Evolutionary conservation across 2,888 invertebrate genomes (phyloP), one percentile per base, ranked within the genome.

Genomic region (Steromphala cineraria): DNA sequence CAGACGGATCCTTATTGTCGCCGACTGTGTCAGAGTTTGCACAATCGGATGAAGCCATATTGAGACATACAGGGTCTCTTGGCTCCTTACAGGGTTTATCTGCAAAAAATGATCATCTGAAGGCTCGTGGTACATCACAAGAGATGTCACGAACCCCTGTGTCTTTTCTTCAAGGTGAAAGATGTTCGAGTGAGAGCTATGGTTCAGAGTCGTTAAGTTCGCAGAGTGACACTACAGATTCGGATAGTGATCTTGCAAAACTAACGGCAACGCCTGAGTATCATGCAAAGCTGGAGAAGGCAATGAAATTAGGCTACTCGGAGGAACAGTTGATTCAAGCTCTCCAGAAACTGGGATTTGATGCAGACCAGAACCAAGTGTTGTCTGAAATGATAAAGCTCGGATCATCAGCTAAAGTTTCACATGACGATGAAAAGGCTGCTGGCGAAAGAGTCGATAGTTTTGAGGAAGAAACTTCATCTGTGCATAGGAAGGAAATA

Each of bases 221-320:
- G 55, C 81, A 81, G 24, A 80, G 79, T 19, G 76, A 83, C 53
- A 21, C 52, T 1, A 15, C 52, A 17, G 75, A 75, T 8, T 53
- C 31, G 10, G 86, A 87, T n/a, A 84, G 84, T 15, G 82, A 84
- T n/a, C 75, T 84, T n/a, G 80, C 81, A 2, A 81, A 79, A 53
- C 81, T 86, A 19, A 82, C 82, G 21, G 83, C 81, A 15, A 84
- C 85, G 74, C 81, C 85, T 1, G 85, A 86, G 4, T 90, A 89
- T 89, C 94, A 94, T 89, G 95, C 95, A 76, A 95, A 96, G 90
- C 96, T 98, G 84, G 98, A 98, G 93, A 98, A 98, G 93, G 98
- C 97, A 0, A 95, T 98, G 79, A 98, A 98, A 94, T 94, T 98
- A 85, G 98, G 98, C 62, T 99, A 98, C 94, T 96, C 97, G 0